Evolutionary conservation across 2,888 invertebrate genomes (phyloP).

Genomic region (Agrilus mali): DNA sequence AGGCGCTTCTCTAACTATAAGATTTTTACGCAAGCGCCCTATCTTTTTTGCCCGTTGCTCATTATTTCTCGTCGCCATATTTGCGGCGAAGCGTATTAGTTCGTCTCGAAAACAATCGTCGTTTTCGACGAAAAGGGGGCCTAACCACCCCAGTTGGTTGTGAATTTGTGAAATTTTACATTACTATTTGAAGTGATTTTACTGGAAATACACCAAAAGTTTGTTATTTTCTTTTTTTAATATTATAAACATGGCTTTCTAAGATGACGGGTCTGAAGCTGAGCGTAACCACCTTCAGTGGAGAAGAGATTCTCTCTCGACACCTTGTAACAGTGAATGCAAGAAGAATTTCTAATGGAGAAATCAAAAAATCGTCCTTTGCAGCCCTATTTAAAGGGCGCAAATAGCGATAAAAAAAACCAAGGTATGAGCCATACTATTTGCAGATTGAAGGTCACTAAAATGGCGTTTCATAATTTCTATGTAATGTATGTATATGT

Average conservation of each 20-base stretch:
- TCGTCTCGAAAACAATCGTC: slow-evolving; percentile 43
- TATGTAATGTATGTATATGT: too few relatives aligned
- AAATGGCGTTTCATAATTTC: slow-evolving; percentile 4
- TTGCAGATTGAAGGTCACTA: slow-evolving; percentile 19
- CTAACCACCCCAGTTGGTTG: background rate
- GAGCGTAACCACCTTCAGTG: slow-evolving; percentile 58
- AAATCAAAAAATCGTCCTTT: slow-evolving; percentile 60
- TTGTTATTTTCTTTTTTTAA: slow-evolving; percentile 41
- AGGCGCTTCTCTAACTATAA: background rate
- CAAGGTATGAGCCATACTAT: slow-evolving; percentile 42
- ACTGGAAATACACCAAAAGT: too few relatives aligned
- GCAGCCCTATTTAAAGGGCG: slow-evolving; percentile 57
- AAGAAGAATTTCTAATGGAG: slow-evolving; percentile 51
- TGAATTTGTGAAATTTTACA: too few relatives aligned
- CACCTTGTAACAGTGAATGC: slow-evolving; percentile 22
- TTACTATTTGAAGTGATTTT: too few relatives aligned
- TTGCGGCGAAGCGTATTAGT: slow-evolving; percentile 46
- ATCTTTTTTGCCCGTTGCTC: background rate
- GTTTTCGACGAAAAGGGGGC: slow-evolving; percentile 56
- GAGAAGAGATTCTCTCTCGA: slow-evolving; percentile 50
- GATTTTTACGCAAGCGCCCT: slow-evolving; percentile 3
- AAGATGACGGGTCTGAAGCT: slow-evolving; percentile 64
- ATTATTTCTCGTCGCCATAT: slow-evolving; percentile 53
- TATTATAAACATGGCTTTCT: slow-evolving; percentile 66
- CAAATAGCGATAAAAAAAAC: slow-evolving; percentile 62